Evolutionary conservation across 2,113 vertebrate genomes (phyloP).

Genomic region (Petaurus breviceps): DNA sequence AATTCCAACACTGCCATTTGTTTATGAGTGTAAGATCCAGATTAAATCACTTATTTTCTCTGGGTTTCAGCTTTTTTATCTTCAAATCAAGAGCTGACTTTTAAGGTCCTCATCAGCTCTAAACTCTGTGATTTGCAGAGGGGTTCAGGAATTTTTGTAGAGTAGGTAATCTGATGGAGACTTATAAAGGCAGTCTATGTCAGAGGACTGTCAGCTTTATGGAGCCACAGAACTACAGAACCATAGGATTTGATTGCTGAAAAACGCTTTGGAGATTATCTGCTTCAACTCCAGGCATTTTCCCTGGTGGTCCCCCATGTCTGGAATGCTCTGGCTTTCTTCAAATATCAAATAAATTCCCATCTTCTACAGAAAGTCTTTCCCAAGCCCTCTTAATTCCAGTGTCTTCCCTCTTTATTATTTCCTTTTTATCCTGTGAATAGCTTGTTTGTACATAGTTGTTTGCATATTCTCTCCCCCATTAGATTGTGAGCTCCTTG

Average conservation of each 20-base stretch:
- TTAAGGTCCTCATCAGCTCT: neutral
- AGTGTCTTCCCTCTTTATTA: neutral
- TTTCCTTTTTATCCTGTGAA: neutral
- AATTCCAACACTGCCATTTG: neutral
- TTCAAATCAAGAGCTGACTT: neutral
- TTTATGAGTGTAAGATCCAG: no score
- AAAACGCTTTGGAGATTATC: neutral
- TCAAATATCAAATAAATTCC: neutral
- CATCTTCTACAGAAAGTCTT: neutral
- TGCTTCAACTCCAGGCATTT: neutral
- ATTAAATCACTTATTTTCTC: neutral
- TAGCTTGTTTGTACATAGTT: neutral
- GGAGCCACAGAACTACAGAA: neutral
- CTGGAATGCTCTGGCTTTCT: neutral
- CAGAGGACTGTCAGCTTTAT: neutral
- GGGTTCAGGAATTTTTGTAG: neutral
- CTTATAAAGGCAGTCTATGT: neutral
- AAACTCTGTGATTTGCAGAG: neutral
- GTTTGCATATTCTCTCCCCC: neutral
- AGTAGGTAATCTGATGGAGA: neutral
- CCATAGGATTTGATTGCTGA: neutral
- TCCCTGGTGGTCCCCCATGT: neutral
- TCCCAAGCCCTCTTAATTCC: neutral
- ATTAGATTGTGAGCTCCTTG: neutral
- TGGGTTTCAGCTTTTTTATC: neutral